Conservation (phyloP, 2,797 vertebrate species). For the Thamnophis elegans region DNA sequence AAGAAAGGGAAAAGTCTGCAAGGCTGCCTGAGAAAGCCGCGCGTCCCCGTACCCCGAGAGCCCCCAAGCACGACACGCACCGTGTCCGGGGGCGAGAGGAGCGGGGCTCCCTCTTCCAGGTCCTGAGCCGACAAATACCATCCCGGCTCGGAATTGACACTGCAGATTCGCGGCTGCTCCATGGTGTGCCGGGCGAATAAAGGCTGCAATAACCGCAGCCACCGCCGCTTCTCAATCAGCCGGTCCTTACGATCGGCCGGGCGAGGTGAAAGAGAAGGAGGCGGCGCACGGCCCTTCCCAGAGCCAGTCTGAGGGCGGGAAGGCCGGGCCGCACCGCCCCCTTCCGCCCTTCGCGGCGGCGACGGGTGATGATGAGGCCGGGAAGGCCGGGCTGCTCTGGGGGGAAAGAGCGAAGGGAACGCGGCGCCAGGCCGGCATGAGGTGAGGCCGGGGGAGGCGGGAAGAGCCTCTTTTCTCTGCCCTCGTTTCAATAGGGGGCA, state of each 20-base stretch:
- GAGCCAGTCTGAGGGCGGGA: not conserved
- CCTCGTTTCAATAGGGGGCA: rapidly evolving
- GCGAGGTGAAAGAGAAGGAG: not conserved
- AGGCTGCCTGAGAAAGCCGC: no score
- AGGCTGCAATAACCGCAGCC: not conserved
- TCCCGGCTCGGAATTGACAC: not conserved
- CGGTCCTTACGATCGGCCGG: not conserved
- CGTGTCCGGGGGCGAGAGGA: not conserved
- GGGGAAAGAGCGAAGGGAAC: not conserved
- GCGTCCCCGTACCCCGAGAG: not conserved
- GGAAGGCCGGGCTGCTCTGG: not conserved
- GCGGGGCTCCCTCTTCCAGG: slow-evolving; percentile 4
- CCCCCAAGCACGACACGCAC: slow-evolving; percentile 1
- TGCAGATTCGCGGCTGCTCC: not conserved
- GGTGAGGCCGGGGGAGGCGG: not conserved
- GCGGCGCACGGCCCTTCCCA: not conserved
- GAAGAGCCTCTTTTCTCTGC: not conserved
- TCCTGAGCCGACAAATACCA: slow-evolving; percentile 20
- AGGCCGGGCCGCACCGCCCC: not conserved
- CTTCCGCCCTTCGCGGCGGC: not conserved
- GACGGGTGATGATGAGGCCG: not conserved
- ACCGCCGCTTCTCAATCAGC: not conserved
- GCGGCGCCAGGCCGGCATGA: not conserved
- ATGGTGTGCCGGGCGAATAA: not conserved
- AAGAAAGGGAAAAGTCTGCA: not conserved